phyloP scores from a whole-genome alignment of 2,797 vertebrate genomes.

The Lindbergichthys nudifrons region DNA sequence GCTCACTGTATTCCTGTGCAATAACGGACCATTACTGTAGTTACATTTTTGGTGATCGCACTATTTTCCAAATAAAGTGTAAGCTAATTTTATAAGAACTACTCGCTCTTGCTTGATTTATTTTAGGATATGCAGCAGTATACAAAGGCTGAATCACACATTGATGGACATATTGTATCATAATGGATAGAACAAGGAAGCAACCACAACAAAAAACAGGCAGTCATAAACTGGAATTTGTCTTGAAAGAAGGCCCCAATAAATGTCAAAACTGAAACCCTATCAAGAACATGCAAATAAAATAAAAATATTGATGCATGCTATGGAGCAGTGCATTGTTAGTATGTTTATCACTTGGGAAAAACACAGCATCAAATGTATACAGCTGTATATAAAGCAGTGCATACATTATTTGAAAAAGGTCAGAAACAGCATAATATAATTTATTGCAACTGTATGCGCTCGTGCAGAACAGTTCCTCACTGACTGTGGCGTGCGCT shows the following conservation, averaged over 20 bases:
- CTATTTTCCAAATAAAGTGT: neutral
- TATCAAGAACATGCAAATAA: neutral
- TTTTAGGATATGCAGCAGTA: neutral
- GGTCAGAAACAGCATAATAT: neutral
- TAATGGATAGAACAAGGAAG: neutral
- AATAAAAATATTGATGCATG: neutral
- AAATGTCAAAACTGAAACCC: neutral
- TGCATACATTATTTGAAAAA: neutral
- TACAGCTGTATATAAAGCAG: neutral
- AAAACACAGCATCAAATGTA: neutral
- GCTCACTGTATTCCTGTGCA: neutral
- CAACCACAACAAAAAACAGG: neutral
- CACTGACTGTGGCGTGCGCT: conserved; percentile 10
- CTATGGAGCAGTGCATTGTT: neutral
- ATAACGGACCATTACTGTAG: neutral
- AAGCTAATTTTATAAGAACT: conserved; percentile 10
- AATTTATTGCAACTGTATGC: neutral
- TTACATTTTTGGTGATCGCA: neutral
- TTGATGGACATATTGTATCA: neutral
- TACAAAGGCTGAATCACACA: neutral
- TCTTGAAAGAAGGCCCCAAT: neutral
- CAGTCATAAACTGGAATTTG: neutral
- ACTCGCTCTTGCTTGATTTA: neutral
- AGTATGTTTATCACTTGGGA: neutral
- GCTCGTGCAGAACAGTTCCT: conserved; percentile 2